Percentiles rank a stretch among this genome's conserved stretches.
Conservation (phyloP, 2,888 invertebrate species). For the Euspilapteryx auroguttella region DNA sequence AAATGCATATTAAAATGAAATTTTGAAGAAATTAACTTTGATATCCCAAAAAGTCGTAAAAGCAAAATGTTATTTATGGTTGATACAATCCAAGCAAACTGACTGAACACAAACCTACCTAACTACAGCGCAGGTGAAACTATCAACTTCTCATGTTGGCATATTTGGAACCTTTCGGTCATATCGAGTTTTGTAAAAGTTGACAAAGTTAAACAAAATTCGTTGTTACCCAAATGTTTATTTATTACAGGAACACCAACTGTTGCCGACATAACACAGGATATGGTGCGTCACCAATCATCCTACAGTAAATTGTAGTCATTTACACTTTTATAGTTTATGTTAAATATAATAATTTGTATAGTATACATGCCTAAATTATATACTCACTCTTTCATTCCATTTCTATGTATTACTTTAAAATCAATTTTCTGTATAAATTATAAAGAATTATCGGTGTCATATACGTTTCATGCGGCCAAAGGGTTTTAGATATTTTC, state of each 20-base stretch:
- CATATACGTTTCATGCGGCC: constrained; percentile 38
- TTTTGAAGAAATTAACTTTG: no score
- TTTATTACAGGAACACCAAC: constrained; percentile 64
- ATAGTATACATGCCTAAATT: no score
- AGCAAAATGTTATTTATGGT: no score
- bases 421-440: constrained; percentile 36
- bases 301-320: constrained; percentile 51
- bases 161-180: no score
- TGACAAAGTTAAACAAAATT: no score
- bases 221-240: background rate
- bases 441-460: constrained; percentile 34
- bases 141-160: no score
- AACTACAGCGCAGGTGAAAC: no score
- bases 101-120: no score
- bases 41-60: no score
- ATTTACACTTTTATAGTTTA: background rate
- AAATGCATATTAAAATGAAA: no score
- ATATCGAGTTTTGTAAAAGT: no score
- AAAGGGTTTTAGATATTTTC: constrained; percentile 41
- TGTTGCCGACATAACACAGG: constrained; percentile 61
- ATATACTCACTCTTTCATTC: background rate
- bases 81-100: no score
- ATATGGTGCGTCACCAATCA: constrained; percentile 73
- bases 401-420: constrained; percentile 16
- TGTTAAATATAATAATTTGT: background rate